Evolutionary conservation across 2,888 invertebrate genomes (phyloP).

Genomic region (Drosophila dives): DNA sequence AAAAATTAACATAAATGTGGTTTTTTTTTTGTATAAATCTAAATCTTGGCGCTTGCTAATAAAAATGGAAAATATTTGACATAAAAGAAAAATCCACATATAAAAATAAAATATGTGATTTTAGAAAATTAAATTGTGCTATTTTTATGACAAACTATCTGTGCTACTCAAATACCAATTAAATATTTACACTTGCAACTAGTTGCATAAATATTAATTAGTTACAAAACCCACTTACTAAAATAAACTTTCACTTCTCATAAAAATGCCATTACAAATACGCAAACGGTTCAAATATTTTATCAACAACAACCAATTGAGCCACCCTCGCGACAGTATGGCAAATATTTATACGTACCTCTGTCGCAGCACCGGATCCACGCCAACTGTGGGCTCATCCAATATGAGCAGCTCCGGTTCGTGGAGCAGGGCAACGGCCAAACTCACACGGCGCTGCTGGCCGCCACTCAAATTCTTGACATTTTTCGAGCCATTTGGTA

Average conservation of each 20-base stretch:
- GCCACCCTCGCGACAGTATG: background rate
- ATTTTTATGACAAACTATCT: background rate
- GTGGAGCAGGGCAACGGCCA: conserved; percentile 94
- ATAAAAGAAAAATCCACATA: background rate
- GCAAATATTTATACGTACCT: conserved; percentile 85
- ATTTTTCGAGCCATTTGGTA: conserved; percentile 87
- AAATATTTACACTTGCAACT: background rate
- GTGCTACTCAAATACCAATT: background rate
- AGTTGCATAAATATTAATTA: background rate
- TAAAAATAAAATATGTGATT: background rate
- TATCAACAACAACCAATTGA: background rate
- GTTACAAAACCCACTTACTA: background rate
- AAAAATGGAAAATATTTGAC: background rate
- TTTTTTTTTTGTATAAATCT: background rate
- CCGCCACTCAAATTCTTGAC: conserved; percentile 95
- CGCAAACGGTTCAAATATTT: background rate
- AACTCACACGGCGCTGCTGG: conserved; percentile 94
- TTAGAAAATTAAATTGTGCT: background rate
- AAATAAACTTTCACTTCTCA: background rate
- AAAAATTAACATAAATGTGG: background rate
- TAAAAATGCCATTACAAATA: background rate
- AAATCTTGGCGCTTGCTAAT: background rate
- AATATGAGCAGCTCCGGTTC: conserved; percentile 95
- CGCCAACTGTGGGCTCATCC: conserved; percentile 97
- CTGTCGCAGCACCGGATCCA: conserved; percentile 94